phyloP scores from a whole-genome alignment of 2,113 vertebrate species.

The Muntiacus reevesi region DNA sequence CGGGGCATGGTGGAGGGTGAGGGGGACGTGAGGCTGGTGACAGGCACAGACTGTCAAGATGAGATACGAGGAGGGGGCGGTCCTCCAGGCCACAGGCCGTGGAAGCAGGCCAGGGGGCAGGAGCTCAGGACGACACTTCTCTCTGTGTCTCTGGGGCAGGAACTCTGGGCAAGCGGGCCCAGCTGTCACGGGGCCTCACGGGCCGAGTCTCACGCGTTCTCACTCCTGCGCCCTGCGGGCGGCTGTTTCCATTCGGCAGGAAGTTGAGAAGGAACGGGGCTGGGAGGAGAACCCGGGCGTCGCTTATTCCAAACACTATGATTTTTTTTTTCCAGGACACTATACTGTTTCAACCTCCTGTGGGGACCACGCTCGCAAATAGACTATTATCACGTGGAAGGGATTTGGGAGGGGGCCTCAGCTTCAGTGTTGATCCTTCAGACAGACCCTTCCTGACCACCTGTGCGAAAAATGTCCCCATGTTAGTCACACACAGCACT shows the following conservation, averaged over 20 bases:
- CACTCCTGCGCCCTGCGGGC: conserved; percentile 6
- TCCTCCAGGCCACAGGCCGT: neutral
- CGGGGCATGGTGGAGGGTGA: no score
- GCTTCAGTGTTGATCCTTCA: neutral
- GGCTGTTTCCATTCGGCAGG: neutral
- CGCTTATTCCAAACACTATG: neutral
- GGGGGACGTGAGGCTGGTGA: neutral
- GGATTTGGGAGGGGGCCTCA: neutral
- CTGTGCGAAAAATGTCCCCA: neutral
- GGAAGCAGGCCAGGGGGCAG: neutral
- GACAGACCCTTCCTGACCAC: neutral
- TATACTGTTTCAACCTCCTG: neutral
- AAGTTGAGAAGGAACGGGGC: neutral
- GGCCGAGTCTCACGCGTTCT: fast-evolving
- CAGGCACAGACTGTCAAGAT: neutral
- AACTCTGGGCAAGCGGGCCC: neutral
- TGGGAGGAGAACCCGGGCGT: neutral
- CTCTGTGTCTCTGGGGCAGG: neutral
- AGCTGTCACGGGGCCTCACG: neutral
- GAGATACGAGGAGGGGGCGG: neutral
- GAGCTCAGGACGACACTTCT: neutral
- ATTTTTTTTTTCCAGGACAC: neutral
- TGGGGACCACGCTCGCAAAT: neutral
- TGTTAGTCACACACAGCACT: neutral
- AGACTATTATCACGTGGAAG: neutral